These are phyloP conservation scores for Sarcophaga carnaria DNA, from an alignment of 2,888 invertebrate genomes.

Conservation along the genomic window DNA sequence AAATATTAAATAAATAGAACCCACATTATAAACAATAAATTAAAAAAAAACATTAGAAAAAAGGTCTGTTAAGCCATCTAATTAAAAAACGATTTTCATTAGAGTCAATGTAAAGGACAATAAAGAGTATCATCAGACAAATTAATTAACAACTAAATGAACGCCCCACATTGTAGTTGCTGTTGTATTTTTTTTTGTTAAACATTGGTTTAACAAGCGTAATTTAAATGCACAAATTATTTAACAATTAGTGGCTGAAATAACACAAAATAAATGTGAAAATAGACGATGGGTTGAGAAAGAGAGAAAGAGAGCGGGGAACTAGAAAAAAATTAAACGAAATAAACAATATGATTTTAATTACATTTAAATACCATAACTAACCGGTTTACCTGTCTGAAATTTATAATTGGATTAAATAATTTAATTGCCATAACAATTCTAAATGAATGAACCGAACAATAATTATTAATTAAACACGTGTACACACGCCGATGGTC, in stretches of 20 bases:
- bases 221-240: not conserved
- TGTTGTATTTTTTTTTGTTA: not conserved
- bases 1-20: no score
- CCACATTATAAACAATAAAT: no score
- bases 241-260: conserved; percentile 1
- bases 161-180: not conserved
- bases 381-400: conserved; percentile 24
- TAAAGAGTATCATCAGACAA: not conserved
- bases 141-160: not conserved
- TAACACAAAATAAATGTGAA: not conserved
- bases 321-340: not conserved
- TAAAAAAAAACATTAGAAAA: not conserved
- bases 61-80: not conserved
- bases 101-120: not conserved
- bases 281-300: not conserved
- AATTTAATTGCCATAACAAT: conserved; percentile 30
- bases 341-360: conserved; percentile 38
- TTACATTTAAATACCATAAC: conserved; percentile 33
- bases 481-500: not conserved
- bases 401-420: conserved; percentile 41
- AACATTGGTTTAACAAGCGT: not conserved
- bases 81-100: not conserved
- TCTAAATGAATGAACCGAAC: not conserved
- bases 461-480: not conserved
- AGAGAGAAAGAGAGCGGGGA: not conserved